Percentiles rank a stretch among this genome's conserved stretches.
Evolutionary conservation across 2,888 invertebrate genomes (phyloP).

Genomic region (Leucophenga maculata): DNA sequence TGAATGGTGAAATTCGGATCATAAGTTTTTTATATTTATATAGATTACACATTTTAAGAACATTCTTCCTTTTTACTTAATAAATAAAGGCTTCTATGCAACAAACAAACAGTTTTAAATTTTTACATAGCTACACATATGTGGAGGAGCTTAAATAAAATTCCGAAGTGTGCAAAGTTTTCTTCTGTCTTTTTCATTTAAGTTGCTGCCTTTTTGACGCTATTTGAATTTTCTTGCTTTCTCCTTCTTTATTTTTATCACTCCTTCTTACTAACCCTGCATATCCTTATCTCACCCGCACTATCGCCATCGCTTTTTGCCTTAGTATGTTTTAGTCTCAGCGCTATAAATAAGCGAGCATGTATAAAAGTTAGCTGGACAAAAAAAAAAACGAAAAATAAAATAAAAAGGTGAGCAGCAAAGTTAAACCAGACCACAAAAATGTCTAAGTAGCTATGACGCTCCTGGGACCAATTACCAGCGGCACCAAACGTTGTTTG

Average conservation of each 20-base stretch:
- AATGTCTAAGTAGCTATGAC: slow-evolving; percentile 60
- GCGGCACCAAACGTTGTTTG: slow-evolving; percentile 11
- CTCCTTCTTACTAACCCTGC: background rate
- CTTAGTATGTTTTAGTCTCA: slow-evolving; percentile 35
- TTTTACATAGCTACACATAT: slow-evolving; percentile 2
- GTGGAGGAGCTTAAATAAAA: background rate
- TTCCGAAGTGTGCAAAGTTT: slow-evolving; percentile 55
- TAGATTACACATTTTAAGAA: no score
- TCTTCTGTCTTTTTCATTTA: slow-evolving; percentile 34
- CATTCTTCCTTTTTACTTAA: no score
- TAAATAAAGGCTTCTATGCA: no score
- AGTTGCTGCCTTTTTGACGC: slow-evolving; percentile 42
- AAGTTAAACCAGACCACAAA: slow-evolving; percentile 39
- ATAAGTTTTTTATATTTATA: no score
- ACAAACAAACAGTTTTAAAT: slow-evolving; percentile 36
- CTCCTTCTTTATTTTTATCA: background rate
- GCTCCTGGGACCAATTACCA: slow-evolving; percentile 60
- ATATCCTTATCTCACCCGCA: no score
- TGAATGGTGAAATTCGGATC: no score
- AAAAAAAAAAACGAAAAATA: background rate
- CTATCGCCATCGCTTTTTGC: background rate
- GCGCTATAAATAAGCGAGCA: slow-evolving; percentile 54
- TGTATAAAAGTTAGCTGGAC: background rate
- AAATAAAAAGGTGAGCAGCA: slow-evolving; percentile 1
- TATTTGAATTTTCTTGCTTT: slow-evolving; percentile 4